Conservation (phyloP, 2,113 vertebrate species). For the Spheniscus mendiculus region DNA sequence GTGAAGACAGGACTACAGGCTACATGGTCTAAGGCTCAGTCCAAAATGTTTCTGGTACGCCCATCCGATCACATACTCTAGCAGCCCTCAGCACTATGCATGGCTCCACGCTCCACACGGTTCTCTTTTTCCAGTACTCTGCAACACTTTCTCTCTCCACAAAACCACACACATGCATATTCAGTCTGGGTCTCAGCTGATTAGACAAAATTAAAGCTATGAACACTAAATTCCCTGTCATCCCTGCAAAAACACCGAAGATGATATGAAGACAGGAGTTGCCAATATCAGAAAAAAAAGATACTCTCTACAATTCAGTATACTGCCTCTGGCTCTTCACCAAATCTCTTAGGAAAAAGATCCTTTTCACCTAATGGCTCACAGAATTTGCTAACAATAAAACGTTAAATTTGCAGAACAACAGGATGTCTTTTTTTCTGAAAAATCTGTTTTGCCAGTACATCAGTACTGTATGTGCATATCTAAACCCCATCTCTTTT, state of each 20-base stretch:
- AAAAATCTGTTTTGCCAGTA: neutral
- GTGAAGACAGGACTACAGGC: neutral
- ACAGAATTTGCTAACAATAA: neutral
- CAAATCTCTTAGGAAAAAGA: neutral
- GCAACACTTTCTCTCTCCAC: neutral
- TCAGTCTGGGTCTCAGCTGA: neutral
- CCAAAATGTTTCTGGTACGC: neutral
- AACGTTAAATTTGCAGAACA: neutral
- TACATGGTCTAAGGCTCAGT: neutral
- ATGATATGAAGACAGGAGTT: neutral
- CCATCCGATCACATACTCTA: neutral
- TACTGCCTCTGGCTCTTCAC: neutral
- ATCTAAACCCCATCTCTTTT: neutral
- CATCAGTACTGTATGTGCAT: neutral
- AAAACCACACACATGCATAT: neutral
- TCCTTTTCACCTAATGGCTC: neutral
- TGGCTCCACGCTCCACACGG: neutral
- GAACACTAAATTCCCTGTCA: conserved; percentile 23
- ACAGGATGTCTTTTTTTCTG: neutral
- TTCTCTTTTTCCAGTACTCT: neutral
- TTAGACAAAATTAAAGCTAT: conserved; percentile 28
- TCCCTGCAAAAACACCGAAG: neutral
- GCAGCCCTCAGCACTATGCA: neutral
- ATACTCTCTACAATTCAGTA: neutral
- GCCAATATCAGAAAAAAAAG: neutral